Evolutionary conservation across 1,140 invertebrate genomes (phyloP).

Genomic region (Campoletis sonorensis): DNA sequence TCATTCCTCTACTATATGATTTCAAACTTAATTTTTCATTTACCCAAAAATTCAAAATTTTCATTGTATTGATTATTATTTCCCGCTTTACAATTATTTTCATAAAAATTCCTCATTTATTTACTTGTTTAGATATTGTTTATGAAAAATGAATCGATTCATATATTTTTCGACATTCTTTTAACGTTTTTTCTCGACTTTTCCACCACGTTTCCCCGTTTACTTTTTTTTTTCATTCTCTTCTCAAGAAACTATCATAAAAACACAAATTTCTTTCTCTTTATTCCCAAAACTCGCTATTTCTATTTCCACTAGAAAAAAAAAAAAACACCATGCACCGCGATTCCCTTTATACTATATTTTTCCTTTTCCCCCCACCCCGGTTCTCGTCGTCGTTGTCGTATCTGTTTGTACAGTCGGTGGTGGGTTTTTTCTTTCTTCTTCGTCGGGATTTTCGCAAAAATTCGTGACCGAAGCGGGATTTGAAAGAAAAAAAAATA

Average conservation of each 20-base stretch:
- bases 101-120: not conserved
- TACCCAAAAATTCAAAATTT: no score
- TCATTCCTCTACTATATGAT: not conserved
- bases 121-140: not conserved
- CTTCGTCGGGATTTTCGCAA: not conserved
- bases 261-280: no score
- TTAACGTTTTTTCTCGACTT: no score
- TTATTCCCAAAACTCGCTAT: not conserved
- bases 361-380: not conserved
- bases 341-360: not conserved
- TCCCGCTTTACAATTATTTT: not conserved
- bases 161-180: no score
- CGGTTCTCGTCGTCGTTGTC: not conserved
- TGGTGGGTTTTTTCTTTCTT: not conserved
- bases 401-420: not conserved
- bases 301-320: not conserved
- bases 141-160: no score
- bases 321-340: conserved; percentile 2
- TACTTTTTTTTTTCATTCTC: no score
- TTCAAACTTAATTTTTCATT: not conserved
- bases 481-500: not conserved
- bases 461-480: not conserved
- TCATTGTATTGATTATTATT: no score
- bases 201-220: not conserved
- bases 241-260: no score